Conservation (phyloP, 23 tunicate species). For the Trididemnum nubilum region DNA sequence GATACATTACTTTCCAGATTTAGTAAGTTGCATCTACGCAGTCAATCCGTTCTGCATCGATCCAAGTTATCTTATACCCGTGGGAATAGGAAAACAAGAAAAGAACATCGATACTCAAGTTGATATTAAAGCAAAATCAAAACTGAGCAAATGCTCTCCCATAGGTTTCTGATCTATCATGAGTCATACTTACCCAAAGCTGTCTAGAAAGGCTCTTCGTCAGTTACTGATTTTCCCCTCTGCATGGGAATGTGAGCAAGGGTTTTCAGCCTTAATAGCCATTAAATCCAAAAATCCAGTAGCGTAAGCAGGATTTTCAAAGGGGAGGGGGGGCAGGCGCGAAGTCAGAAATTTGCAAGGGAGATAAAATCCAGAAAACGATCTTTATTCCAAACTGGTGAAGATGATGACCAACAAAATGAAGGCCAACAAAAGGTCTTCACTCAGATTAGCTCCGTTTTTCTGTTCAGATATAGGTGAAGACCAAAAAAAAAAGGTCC, state of each 20-base stretch:
- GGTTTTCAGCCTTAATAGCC: constrained; percentile 54
- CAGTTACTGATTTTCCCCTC: constrained; percentile 55
- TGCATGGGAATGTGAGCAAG: constrained; percentile 65
- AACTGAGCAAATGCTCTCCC: constrained; percentile 58
- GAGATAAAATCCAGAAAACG: too few species aligned
- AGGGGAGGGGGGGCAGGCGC: too few species aligned
- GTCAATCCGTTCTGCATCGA: constrained; percentile 53
- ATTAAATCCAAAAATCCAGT: constrained; percentile 40
- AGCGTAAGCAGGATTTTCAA: too few species aligned
- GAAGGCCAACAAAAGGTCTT: too few species aligned
- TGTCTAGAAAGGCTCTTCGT: constrained; percentile 57
- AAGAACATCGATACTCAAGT: constrained; percentile 54
- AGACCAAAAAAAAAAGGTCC: too few species aligned
- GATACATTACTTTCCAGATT: constrained; percentile 62
- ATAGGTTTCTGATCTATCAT: constrained; percentile 63
- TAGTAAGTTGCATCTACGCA: constrained; percentile 49
- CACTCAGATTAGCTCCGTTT: too few species aligned
- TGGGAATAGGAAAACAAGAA: constrained; percentile 57
- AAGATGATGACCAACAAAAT: too few species aligned
- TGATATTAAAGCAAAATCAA: constrained; percentile 56
- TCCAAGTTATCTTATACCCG: constrained; percentile 55
- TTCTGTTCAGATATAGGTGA: too few species aligned
- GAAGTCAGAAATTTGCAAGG: too few species aligned
- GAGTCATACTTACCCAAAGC: constrained; percentile 48
- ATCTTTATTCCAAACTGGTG: too few species aligned